phyloP scores from a whole-genome alignment of 2,113 vertebrate species.

The Oenanthe oenanthe region DNA sequence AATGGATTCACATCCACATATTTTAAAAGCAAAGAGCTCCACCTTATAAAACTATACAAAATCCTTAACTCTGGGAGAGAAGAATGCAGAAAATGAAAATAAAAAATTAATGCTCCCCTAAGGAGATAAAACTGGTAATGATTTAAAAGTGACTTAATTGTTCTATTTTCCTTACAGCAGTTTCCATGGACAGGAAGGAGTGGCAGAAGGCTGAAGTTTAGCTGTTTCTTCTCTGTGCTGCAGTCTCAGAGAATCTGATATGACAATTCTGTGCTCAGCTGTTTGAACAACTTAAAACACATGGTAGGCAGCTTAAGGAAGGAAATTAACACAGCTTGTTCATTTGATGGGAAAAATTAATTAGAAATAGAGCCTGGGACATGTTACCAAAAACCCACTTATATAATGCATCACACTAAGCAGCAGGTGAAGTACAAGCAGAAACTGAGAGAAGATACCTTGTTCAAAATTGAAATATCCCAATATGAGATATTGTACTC shows the following conservation, averaged over 20 bases:
- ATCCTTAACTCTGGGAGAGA: background rate
- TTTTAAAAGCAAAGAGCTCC: slow-evolving; percentile 28
- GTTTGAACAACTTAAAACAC: slow-evolving; percentile 37
- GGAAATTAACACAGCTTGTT: background rate
- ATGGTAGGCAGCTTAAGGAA: slow-evolving; percentile 6
- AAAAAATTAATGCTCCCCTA: slow-evolving; percentile 23
- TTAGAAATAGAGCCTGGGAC: background rate
- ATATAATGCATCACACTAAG: background rate
- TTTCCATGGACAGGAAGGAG: background rate
- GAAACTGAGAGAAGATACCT: slow-evolving; percentile 26
- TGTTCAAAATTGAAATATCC: background rate
- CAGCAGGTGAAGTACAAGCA: slow-evolving; percentile 49
- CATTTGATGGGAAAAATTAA: background rate
- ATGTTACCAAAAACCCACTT: slow-evolving; percentile 35
- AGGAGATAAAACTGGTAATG: slow-evolving; percentile 25
- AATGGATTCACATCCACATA: background rate
- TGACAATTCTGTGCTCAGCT: background rate
- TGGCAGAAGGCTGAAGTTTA: slow-evolving; percentile 12
- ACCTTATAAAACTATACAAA: background rate
- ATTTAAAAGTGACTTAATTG: slow-evolving; percentile 37
- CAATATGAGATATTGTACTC: background rate
- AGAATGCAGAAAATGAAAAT: slow-evolving; percentile 22
- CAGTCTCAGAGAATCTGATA: background rate
- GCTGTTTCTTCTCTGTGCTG: background rate
- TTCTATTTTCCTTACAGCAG: slow-evolving; percentile 6